Evolutionary conservation across 2,113 vertebrate species (phyloP).

Genomic region (Crotalus viridis): DNA sequence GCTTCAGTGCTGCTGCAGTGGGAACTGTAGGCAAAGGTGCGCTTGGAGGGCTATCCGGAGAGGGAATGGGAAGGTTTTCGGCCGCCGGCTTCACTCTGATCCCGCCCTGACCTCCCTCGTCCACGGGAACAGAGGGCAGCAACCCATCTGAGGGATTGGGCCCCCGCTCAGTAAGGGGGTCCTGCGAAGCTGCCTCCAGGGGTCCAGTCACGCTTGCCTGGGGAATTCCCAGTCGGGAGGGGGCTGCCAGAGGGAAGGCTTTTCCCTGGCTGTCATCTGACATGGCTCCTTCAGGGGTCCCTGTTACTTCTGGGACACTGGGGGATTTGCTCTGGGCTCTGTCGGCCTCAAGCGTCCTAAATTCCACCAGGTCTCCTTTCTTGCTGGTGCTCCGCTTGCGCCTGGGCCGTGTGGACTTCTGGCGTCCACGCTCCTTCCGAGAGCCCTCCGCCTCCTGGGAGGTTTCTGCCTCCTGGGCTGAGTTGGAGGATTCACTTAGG

Average conservation of each 20-base stretch:
- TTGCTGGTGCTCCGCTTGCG: constrained; percentile 78
- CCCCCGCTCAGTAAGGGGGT: constrained; percentile 14
- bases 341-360: constrained; percentile 49
- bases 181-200: constrained; percentile 43
- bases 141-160: constrained; percentile 47
- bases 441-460: constrained; percentile 71
- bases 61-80: constrained; percentile 66
- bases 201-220: constrained; percentile 43
- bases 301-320: background rate
- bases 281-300: constrained; percentile 44
- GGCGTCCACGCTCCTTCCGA: constrained; percentile 82
- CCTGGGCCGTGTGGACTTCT: constrained; percentile 78
- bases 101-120: constrained; percentile 64
- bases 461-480: constrained; percentile 61
- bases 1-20: constrained; percentile 59
- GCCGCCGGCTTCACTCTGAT: constrained; percentile 69
- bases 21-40: constrained; percentile 53
- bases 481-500: constrained; percentile 60
- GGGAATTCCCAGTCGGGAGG: background rate
- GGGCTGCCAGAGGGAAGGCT: rapidly evolving
- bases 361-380: constrained; percentile 64
- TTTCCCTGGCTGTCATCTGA: constrained; percentile 60
- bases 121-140: background rate
- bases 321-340: constrained; percentile 61
- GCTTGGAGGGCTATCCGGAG: constrained; percentile 46